These are phyloP conservation scores for Cephalophus harveyi DNA, from an alignment of 2,113 vertebrate genomes.

Conservation along the genomic window DNA sequence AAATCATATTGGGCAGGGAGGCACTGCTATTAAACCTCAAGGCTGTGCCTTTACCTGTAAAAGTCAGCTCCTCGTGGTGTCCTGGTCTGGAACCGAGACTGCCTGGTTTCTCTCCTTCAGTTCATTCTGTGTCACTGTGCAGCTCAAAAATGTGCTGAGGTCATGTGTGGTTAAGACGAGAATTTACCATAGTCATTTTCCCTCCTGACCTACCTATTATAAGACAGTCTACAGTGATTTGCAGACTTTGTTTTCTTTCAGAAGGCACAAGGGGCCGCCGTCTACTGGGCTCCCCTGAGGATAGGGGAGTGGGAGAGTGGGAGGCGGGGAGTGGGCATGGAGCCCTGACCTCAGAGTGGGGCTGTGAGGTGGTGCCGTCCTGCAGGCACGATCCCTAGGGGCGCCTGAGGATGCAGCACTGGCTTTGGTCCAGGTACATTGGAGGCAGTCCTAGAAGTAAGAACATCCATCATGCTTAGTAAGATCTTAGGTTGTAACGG, in stretches of 20 bases:
- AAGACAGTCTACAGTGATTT: constrained; percentile 11
- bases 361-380: background rate
- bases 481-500: background rate
- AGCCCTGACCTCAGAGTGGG: background rate
- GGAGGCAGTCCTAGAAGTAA: constrained; percentile 27
- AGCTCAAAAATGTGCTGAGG: background rate
- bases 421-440: background rate
- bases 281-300: background rate
- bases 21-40: background rate
- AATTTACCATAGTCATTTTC: background rate
- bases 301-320: background rate
- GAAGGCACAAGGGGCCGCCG: background rate
- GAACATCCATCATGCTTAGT: background rate
- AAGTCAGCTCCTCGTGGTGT: background rate
- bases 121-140: background rate
- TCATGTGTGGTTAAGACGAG: background rate
- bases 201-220: background rate
- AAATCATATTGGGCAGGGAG: background rate
- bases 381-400: background rate
- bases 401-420: background rate
- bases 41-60: background rate
- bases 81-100: background rate
- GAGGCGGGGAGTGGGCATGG: background rate
- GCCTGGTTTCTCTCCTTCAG: background rate
- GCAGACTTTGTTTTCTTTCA: background rate